Evolutionary conservation across 2,113 vertebrate species (phyloP).

Genomic region (Seriola rivoliana): DNA sequence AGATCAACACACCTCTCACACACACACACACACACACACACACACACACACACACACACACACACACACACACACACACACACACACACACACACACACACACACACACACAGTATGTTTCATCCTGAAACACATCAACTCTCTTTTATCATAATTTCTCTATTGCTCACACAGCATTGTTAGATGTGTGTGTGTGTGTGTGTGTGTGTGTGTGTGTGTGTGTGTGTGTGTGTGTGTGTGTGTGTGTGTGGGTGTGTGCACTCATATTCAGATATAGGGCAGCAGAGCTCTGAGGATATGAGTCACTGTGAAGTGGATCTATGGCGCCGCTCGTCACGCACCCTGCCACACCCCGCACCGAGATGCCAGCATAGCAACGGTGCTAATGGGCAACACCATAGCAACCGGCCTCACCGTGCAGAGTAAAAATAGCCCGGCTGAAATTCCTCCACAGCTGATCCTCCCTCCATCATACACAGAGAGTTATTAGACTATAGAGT

Average conservation of each 20-base stretch:
- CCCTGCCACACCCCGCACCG: slow-evolving; percentile 51
- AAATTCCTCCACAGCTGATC: slow-evolving; percentile 74
- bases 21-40: not conserved
- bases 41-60: too few relatives aligned
- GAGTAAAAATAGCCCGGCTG: slow-evolving; percentile 76
- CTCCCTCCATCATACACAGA: slow-evolving; percentile 48
- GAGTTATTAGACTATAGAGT: slow-evolving; percentile 3
- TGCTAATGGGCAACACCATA: slow-evolving; percentile 79
- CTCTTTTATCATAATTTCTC: not conserved
- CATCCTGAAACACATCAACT: not conserved
- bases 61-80: not conserved
- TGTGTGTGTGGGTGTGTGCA: slow-evolving; percentile 45
- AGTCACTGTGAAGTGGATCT: slow-evolving; percentile 81
- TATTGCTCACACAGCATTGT: slow-evolving; percentile 35
- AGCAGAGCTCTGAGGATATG: slow-evolving; percentile 81
- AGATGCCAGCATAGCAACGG: slow-evolving; percentile 73
- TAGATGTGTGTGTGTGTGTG: slow-evolving; percentile 33
- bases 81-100: too few relatives aligned
- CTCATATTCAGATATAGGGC: slow-evolving; percentile 78
- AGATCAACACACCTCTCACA: not conserved
- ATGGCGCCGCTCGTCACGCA: slow-evolving; percentile 62
- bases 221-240: slow-evolving; percentile 12
- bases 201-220: slow-evolving; percentile 50
- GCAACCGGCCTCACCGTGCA: slow-evolving; percentile 70
- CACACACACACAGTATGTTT: not conserved